phyloP scores from a whole-genome alignment of 2,888 invertebrate species.

The Syrista parreyssii region DNA sequence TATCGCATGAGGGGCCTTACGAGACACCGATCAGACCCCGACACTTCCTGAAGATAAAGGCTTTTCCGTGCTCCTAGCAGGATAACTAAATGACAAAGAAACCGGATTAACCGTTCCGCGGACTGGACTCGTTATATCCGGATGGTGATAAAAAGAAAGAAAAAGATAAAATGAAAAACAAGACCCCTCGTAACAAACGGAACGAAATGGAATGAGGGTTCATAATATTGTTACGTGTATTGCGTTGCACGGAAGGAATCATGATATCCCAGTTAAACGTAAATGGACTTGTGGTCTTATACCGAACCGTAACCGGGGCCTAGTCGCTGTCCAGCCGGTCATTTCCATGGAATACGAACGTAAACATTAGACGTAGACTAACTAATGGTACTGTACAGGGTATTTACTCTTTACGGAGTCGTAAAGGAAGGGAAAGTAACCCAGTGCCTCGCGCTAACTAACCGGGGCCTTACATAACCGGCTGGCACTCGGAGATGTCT shows the following conservation, averaged over 20 bases:
- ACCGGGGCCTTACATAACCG: conserved; percentile 50
- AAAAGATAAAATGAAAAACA: background rate
- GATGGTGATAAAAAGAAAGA: background rate
- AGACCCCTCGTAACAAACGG: background rate
- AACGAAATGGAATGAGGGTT: background rate
- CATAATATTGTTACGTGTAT: background rate
- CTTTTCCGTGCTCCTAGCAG: background rate
- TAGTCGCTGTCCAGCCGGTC: conserved; percentile 10
- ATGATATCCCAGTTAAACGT: background rate
- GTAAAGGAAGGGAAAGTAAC: conserved; percentile 65
- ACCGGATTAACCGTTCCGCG: background rate
- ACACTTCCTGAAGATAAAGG: background rate
- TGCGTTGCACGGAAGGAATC: conserved; percentile 40
- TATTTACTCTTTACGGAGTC: conserved; percentile 50
- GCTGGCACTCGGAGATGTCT: conserved; percentile 25
- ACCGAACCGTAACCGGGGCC: conserved; percentile 33
- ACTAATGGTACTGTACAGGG: conserved; percentile 22
- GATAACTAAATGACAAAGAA: background rate
- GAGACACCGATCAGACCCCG: background rate
- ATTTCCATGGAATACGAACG: conserved; percentile 31
- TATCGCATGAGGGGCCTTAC: background rate
- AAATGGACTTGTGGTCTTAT: background rate
- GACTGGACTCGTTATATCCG: background rate
- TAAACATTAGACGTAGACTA: conserved; percentile 37
- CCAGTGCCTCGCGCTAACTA: conserved; percentile 42